Evolutionary conservation across 1,140 invertebrate species (phyloP).

Genomic region (Tenebrio molitor): DNA sequence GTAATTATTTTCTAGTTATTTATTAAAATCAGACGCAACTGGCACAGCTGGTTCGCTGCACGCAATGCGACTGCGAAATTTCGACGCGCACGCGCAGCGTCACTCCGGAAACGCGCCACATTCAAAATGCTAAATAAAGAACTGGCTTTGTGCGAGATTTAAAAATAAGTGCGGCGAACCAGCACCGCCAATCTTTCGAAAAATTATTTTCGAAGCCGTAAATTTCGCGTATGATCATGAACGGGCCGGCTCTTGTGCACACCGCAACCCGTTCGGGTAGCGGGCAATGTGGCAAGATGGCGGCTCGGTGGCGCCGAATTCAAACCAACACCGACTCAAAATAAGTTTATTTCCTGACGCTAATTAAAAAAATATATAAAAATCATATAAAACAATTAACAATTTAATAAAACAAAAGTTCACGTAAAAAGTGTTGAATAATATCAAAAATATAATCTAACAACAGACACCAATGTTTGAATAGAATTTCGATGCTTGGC

Average conservation of each 20-base stretch:
- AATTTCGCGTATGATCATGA: slow-evolving; percentile 1
- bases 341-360: slow-evolving; percentile 13
- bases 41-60: slow-evolving; percentile 35
- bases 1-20: slow-evolving; percentile 41
- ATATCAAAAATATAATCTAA: slow-evolving; percentile 46
- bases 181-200: neutral
- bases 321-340: neutral
- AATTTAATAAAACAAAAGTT: slow-evolving; percentile 14
- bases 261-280: too few relatives aligned
- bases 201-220: neutral
- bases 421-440: slow-evolving; percentile 29
- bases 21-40: slow-evolving; percentile 42
- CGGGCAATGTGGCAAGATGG: neutral
- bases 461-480: slow-evolving; percentile 15
- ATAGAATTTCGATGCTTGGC: slow-evolving; percentile 35
- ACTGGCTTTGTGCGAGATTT: neutral
- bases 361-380: slow-evolving; percentile 31
- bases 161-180: slow-evolving; percentile 8
- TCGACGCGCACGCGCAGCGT: neutral
- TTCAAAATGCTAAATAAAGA: neutral
- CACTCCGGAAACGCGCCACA: neutral
- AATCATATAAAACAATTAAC: slow-evolving; percentile 28
- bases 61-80: slow-evolving; percentile 39
- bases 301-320: neutral
- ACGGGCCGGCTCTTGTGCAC: neutral